Evolutionary conservation across 2,888 invertebrate genomes (phyloP), one percentile per base, ranked within the genome.

Genomic region (Microdon myrmicae): DNA sequence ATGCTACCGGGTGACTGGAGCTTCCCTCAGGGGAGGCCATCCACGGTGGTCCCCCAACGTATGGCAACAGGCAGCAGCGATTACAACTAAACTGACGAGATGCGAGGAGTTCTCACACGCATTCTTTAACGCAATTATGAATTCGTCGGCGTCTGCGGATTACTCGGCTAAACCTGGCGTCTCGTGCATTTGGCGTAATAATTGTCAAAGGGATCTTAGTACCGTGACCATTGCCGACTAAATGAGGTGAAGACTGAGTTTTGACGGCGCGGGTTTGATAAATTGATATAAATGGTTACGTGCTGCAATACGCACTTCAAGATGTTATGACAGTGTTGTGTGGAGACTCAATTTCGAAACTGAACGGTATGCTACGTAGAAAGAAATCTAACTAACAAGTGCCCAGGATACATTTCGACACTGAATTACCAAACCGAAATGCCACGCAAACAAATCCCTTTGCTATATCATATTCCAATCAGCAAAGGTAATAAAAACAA

Each of bases 401-500:
- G 19, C 4, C 8, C n/a, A 19, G 16, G 19, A 34, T 34, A 47
- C n/a, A 1, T 34, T 35, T 38, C 26, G 20, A 23, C 31, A 54
- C 48, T 56, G 48, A 37, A 37, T 48, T 22, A 41, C 44, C 47
- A 54, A 43, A n/a, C 43, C 48, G 31, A 32, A 31, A 43, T 37
- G 3, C 37, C 10, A 38, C 34, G 22, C 43, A 37, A 55, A 39
- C 37, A 51, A 51, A 51, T 61, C 55, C 59, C 51, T 56, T 71
- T 70, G 71, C 47, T 64, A 71, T 75, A 77, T 76, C 74, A 75
- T 75, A 77, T 77, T 76, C 75, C 77, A 77, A 77, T 77, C 77
- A 77, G 74, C 70, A 72, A 59, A 61, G 71, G 69, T 71, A 75
- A 77, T 77, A 77, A 76, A 76, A 74, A 76, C 75, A 77, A 72